These are phyloP conservation scores for Solenopsis invicta DNA, from an alignment of 1,140 invertebrate genomes.

Conservation along the genomic window DNA sequence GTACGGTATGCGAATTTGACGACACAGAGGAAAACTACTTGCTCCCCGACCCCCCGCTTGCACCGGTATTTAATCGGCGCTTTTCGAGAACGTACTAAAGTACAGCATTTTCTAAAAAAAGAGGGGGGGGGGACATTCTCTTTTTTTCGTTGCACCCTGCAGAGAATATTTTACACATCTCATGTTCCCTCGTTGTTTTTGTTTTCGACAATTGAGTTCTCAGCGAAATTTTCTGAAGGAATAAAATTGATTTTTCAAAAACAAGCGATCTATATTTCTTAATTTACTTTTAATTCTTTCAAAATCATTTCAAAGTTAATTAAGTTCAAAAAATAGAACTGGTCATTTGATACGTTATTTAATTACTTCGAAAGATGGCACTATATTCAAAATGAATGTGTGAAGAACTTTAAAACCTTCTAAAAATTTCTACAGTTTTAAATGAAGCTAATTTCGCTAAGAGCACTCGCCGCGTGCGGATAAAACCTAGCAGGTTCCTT, in stretches of 20 bases:
- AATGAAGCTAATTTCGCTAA: constrained; percentile 19
- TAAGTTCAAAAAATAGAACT: background rate
- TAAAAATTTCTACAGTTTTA: background rate
- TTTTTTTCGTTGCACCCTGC: background rate
- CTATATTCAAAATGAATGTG: background rate
- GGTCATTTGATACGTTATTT: background rate
- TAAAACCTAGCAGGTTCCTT: background rate
- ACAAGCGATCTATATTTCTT: background rate
- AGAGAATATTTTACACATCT: background rate
- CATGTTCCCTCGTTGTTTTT: background rate
- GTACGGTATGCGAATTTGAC: constrained; percentile 48
- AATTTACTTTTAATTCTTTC: background rate
- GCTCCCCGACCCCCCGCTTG: background rate
- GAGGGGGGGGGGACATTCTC: background rate
- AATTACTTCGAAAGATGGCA: background rate
- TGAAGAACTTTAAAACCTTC: background rate
- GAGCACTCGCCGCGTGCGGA: too few relatives aligned
- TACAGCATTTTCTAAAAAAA: constrained; percentile 11
- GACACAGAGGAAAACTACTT: constrained; percentile 49
- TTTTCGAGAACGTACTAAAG: background rate
- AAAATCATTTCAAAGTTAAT: too few relatives aligned
- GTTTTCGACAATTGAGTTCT: background rate
- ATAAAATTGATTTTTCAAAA: background rate
- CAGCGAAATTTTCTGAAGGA: background rate
- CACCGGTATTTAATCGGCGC: constrained; percentile 31